Percentiles rank a stretch among this genome's conserved stretches.
These are phyloP conservation scores for Drosophila mimetica DNA, from an alignment of 2,888 invertebrate genomes.

Conservation along the genomic window DNA sequence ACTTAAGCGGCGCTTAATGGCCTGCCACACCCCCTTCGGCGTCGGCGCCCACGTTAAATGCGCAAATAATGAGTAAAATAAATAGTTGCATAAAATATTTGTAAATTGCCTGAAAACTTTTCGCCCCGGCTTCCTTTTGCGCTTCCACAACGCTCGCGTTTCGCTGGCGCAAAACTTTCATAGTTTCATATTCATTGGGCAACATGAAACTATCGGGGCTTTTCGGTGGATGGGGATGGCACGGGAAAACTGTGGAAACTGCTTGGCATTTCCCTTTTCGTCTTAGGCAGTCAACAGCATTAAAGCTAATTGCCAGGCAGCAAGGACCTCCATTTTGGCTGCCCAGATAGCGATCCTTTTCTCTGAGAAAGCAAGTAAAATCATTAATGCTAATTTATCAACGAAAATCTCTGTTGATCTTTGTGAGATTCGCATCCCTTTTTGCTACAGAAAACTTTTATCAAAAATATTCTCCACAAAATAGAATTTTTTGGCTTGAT, in stretches of 20 bases:
- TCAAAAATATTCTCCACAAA: too few species aligned
- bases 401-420: too few species aligned
- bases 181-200: constrained; percentile 58
- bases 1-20: constrained; percentile 42
- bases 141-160: constrained; percentile 17
- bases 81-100: constrained; percentile 62
- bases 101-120: constrained; percentile 58
- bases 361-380: not conserved
- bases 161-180: constrained; percentile 48
- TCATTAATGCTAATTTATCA: too few species aligned
- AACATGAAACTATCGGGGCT: constrained; percentile 16
- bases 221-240: not conserved
- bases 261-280: not conserved
- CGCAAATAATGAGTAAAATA: constrained; percentile 61
- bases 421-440: too few species aligned
- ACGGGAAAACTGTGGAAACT: not conserved
- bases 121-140: constrained; percentile 19
- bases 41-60: constrained; percentile 46
- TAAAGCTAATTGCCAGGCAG: constrained; percentile 53
- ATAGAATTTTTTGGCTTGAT: too few species aligned
- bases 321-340: constrained; percentile 6
- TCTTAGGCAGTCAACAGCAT: constrained; percentile 45
- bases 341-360: not conserved
- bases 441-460: too few species aligned
- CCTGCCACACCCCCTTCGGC: constrained; percentile 22